Evolutionary conservation across 2,113 vertebrate species (phyloP).

Genomic region (Pomatostomus ruficeps): DNA sequence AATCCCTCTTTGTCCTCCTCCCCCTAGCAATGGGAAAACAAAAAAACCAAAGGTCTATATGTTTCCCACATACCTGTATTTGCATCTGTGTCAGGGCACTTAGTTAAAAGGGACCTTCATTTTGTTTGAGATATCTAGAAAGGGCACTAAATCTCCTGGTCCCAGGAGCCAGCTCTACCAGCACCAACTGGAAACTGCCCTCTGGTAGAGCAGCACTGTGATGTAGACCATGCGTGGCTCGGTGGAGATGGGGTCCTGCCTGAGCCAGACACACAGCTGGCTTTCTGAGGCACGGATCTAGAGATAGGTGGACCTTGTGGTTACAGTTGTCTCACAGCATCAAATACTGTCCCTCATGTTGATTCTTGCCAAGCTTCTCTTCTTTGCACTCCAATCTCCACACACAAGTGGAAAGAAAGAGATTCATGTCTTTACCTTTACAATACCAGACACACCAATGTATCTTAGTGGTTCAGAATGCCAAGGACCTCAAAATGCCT

Average conservation of each 20-base stretch:
- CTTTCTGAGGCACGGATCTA: neutral
- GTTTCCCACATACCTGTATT: neutral
- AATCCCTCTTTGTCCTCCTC: neutral
- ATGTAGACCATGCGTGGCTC: neutral
- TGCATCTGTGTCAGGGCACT: neutral
- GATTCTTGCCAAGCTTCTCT: neutral
- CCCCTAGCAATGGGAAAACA: rapidly evolving
- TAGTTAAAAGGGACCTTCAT: neutral
- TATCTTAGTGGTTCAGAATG: neutral
- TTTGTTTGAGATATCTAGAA: neutral
- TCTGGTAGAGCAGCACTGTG: neutral
- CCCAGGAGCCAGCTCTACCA: neutral
- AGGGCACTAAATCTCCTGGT: neutral
- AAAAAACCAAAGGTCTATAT: rapidly evolving
- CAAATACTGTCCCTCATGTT: neutral
- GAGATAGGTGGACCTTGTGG: neutral
- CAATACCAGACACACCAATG: rapidly evolving
- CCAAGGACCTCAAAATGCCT: neutral
- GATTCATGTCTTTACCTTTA: neutral
- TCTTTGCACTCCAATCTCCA: neutral
- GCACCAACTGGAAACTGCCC: neutral
- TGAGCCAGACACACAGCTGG: neutral
- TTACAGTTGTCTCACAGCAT: neutral
- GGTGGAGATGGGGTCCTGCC: neutral
- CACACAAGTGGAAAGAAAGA: neutral